Percentiles rank a stretch among this genome's conserved stretches.
Evolutionary conservation across 2,113 vertebrate genomes (phyloP).

Genomic region (Corythoichthys haematopterus): DNA sequence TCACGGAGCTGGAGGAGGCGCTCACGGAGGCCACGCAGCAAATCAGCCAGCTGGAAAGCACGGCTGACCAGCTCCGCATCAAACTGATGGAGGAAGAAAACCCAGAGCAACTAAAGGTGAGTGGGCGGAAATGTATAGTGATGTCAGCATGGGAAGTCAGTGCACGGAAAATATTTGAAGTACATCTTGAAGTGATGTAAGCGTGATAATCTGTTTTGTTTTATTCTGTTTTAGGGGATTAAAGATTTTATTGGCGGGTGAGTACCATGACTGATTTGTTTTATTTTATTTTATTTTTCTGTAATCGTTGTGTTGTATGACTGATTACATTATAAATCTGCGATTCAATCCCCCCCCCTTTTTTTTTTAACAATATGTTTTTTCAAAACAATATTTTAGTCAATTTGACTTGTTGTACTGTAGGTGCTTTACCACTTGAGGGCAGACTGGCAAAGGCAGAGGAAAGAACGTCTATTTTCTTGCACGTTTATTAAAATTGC

Average conservation of each 20-base stretch:
- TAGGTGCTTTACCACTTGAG: neutral
- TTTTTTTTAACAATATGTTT: neutral
- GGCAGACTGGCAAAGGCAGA: neutral
- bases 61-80: conserved; percentile 34
- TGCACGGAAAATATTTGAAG: neutral
- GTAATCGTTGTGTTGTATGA: neutral
- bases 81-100: conserved; percentile 64
- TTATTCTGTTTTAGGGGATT: conserved; percentile 62
- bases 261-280: conserved; percentile 23
- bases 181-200: conserved; percentile 9
- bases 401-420: neutral
- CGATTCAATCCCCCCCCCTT: neutral
- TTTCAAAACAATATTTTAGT: neutral
- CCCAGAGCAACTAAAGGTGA: conserved; percentile 65
- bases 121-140: neutral
- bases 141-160: neutral
- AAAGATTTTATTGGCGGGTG: conserved; percentile 70
- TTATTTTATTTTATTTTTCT: neutral
- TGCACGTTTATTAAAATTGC: too few species aligned
- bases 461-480: too few species aligned
- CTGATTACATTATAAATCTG: neutral
- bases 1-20: conserved; percentile 55
- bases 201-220: neutral
- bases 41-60: conserved; percentile 57
- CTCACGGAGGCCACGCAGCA: conserved; percentile 58